A percentile compares a stretch with the other conserved stretches of the same genome.
phyloP scores from a whole-genome alignment of 1,140 invertebrate species.

The Aculops lycopersici region DNA sequence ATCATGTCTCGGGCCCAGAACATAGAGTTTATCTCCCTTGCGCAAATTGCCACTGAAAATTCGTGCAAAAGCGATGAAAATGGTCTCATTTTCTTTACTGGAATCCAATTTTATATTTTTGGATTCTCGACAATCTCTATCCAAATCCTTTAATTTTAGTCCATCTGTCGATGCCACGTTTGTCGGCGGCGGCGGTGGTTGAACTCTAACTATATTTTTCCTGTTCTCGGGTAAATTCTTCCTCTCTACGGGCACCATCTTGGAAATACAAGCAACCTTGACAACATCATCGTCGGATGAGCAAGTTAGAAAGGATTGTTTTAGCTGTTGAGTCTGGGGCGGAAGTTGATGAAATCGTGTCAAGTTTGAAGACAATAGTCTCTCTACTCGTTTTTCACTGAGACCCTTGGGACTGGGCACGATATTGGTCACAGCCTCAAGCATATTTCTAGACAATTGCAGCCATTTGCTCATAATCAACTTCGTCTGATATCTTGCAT shows the following conservation, averaged over 20 bases:
- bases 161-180: no score
- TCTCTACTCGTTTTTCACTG: constrained; percentile 36
- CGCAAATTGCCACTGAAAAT: constrained; percentile 58
- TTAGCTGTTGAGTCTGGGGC: constrained; percentile 31
- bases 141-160: constrained; percentile 12
- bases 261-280: constrained; percentile 58
- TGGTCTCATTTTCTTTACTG: constrained; percentile 15
- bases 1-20: constrained; percentile 63
- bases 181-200: not conserved
- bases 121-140: not conserved
- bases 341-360: constrained; percentile 32
- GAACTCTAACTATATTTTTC: constrained; percentile 18
- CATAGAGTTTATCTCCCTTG: constrained; percentile 40
- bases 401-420: constrained; percentile 47
- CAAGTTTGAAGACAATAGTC: constrained; percentile 31
- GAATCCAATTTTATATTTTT: not conserved
- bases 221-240: constrained; percentile 32
- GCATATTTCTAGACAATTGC: constrained; percentile 39
- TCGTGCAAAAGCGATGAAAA: constrained; percentile 66
- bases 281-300: not conserved
- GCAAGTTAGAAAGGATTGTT: constrained; percentile 17
- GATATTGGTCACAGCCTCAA: constrained; percentile 37
- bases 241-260: constrained; percentile 41
- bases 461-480: constrained; percentile 58
- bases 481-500: constrained; percentile 39